Evolutionary conservation across 2,888 invertebrate species (phyloP), one percentile per base, ranked within the genome.

Genomic region (Heteromyza rotundicornis): DNA sequence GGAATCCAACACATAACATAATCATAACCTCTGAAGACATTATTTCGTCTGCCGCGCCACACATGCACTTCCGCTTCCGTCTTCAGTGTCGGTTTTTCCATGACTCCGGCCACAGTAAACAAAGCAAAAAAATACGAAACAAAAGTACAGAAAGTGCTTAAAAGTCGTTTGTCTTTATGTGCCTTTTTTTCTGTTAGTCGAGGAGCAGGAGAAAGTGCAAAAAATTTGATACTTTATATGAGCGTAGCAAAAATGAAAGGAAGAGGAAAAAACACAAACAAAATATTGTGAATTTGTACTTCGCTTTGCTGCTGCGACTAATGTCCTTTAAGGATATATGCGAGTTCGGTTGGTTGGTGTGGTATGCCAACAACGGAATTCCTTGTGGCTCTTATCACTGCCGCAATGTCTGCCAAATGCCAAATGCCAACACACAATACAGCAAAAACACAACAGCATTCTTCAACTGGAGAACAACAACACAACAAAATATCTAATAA

Each of bases 401-500:
- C 57, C 53, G 23, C 40, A 23, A 60, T 59, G 51, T 63, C 64
- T 64, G 62, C n/a, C n/a, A n/a, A n/a, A n/a, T n/a, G 66, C 61
- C 63, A 64, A 64, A 63, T 59, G 62, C 65, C 65, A 62, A 65
- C 61, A 65, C 2, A 60, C 59, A 51, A 47, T 23, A 54, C 16
- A 57, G 32, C 35, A 32, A 27, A 47, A 44, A 44, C 22, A 57
- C 47, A 57, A 56, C 23, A 22, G 24, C 55, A 32, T 35, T 53
- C 35, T 19, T 27, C 49, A 49, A 49, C 56, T 44, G 24, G 44
- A 56, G 60, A 49, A 56, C 5, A 57, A 19, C 12, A 56, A 49
- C 20, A 51, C 64, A 66, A 76, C 65, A 70, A 69, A 72, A 70
- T 70, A 71, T 69, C 71, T 76, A 75, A 78, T 74, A 78, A 75